These are phyloP conservation scores for Podarcis siculus DNA, from an alignment of 2,797 vertebrate species.

Conservation along the genomic window DNA sequence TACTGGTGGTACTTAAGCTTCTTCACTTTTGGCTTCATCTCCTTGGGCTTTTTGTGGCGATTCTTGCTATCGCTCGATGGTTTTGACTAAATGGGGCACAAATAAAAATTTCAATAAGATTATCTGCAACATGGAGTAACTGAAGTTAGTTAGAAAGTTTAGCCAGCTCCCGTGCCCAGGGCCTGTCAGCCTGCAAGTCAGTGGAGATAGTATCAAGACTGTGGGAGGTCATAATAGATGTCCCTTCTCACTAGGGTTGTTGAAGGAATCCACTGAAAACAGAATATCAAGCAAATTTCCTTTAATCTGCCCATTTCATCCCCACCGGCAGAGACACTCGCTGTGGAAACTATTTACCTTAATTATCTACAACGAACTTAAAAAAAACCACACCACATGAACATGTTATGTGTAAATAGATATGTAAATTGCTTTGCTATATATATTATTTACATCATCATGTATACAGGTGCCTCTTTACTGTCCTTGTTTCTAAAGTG, in stretches of 20 bases:
- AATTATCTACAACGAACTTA: too few relatives aligned
- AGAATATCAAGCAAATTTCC: too few relatives aligned
- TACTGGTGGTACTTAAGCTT: constrained; percentile 99
- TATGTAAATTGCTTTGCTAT: too few relatives aligned
- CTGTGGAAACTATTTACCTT: too few relatives aligned
- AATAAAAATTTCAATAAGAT: constrained; percentile 32
- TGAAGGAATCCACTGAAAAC: too few relatives aligned
- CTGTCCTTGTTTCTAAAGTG: too few relatives aligned
- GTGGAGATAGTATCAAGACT: background rate
- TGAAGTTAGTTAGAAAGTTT: background rate
- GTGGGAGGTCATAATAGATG: background rate
- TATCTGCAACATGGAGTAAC: background rate
- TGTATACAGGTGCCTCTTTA: too few relatives aligned
- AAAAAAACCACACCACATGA: too few relatives aligned
- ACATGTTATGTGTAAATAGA: too few relatives aligned
- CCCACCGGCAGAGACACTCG: too few relatives aligned
- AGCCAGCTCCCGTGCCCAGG: background rate
- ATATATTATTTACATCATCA: too few relatives aligned
- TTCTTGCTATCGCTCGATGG: constrained; percentile 87
- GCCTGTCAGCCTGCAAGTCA: background rate
- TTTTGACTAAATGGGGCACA: constrained; percentile 83
- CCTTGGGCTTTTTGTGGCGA: constrained; percentile 98
- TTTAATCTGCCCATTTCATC: too few relatives aligned
- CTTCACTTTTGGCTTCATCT: constrained; percentile 98
- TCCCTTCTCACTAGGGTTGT: background rate